phyloP scores from a whole-genome alignment of 2,888 invertebrate genomes.

The Cryptocheilus praepositus region DNA sequence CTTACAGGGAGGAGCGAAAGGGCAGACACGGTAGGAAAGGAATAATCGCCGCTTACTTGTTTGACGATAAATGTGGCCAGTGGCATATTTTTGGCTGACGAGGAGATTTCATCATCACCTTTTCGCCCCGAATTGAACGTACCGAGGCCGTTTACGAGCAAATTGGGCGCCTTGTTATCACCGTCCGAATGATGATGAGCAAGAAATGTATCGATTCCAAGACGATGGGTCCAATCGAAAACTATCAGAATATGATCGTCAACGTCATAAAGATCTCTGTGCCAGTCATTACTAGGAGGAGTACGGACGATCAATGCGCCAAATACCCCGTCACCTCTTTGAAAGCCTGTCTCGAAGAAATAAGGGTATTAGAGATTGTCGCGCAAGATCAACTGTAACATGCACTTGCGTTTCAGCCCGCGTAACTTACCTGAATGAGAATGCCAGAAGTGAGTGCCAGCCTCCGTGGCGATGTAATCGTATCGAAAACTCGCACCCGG shows the following conservation, averaged over 20 bases:
- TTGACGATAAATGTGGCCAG: constrained; percentile 81
- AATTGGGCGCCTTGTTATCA: constrained; percentile 87
- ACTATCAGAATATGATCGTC: constrained; percentile 88
- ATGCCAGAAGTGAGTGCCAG: constrained; percentile 92
- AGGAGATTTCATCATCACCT: constrained; percentile 53
- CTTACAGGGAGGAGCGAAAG: too few relatives aligned
- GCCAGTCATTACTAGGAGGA: constrained; percentile 80
- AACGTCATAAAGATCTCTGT: constrained; percentile 84
- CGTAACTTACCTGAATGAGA: constrained; percentile 79
- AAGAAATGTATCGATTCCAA: constrained; percentile 85
- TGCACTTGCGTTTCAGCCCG: neutral
- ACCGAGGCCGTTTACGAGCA: constrained; percentile 90
- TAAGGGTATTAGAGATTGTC: neutral
- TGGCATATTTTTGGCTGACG: constrained; percentile 76
- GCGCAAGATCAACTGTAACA: too few relatives aligned
- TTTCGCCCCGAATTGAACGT: constrained; percentile 76
- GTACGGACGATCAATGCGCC: constrained; percentile 86
- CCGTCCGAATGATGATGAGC: constrained; percentile 90
- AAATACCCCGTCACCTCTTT: constrained; percentile 90
- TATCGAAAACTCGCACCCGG: constrained; percentile 87
- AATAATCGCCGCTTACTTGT: constrained; percentile 76
- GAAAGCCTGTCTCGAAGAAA: constrained; percentile 80
- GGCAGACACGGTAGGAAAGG: too few relatives aligned
- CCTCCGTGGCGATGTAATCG: constrained; percentile 82
- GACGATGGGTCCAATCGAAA: constrained; percentile 88